Evolutionary conservation across 2,888 invertebrate genomes (phyloP).

Genomic region (Seladonia tumulorum): DNA sequence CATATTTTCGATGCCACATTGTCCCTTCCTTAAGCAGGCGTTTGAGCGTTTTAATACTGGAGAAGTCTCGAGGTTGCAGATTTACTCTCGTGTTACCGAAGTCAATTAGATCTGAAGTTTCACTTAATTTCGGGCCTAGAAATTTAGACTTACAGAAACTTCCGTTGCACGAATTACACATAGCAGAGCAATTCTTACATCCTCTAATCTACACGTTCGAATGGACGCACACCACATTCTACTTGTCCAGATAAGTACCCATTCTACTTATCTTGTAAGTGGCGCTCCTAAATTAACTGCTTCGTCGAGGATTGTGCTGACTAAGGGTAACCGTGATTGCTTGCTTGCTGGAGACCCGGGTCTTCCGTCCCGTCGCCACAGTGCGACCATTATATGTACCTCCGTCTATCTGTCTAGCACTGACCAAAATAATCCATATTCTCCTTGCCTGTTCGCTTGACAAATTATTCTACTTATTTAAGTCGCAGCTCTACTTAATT

Average conservation of each 20-base stretch:
- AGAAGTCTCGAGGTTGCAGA: neutral
- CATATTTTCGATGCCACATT: neutral
- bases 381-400: neutral
- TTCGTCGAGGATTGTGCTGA: constrained; percentile 1
- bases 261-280: constrained; percentile 13
- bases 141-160: neutral
- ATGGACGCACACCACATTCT: neutral
- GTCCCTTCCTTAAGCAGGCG: neutral
- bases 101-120: neutral
- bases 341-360: neutral
- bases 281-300: constrained; percentile 7
- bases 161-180: neutral
- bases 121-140: neutral
- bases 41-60: neutral
- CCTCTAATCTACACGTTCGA: neutral
- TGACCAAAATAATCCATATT: constrained; percentile 3
- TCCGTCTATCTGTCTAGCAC: neutral
- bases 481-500: neutral
- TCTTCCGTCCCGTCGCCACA: neutral
- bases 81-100: neutral
- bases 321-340: constrained; percentile 4
- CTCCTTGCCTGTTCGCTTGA: neutral
- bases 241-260: constrained; percentile 3
- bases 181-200: neutral
- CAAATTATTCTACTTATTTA: neutral